A percentile compares a stretch with the other conserved stretches of the same genome.
These are phyloP conservation scores for Ranitomeya variabilis DNA, from an alignment of 2,113 vertebrate genomes.

Conservation along the genomic window DNA sequence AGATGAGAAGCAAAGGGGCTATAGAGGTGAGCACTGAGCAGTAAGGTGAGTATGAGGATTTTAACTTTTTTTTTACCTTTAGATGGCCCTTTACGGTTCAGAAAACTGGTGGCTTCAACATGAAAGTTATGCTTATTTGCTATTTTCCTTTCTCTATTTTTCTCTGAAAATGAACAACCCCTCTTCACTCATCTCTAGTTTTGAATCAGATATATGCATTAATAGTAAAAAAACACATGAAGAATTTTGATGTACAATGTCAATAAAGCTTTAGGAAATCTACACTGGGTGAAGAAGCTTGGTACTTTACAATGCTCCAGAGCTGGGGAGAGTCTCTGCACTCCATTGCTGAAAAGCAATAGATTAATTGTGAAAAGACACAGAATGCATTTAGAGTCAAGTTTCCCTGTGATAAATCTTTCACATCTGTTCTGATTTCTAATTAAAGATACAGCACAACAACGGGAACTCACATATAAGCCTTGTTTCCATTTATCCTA, in stretches of 20 bases:
- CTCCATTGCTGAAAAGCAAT: not conserved
- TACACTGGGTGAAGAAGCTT: not conserved
- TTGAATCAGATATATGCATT: not conserved
- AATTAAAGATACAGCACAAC: constrained; percentile 38
- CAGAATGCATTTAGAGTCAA: not conserved
- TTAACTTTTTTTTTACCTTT: too few relatives aligned
- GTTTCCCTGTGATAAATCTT: not conserved
- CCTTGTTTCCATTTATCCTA: constrained; percentile 42
- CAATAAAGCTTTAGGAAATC: not conserved
- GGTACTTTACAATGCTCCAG: not conserved
- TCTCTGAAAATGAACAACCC: too few relatives aligned
- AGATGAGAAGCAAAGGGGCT: too few relatives aligned
- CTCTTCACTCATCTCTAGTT: not conserved
- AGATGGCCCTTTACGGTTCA: too few relatives aligned
- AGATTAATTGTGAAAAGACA: not conserved
- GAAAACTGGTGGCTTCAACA: too few relatives aligned
- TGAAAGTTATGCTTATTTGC: too few relatives aligned
- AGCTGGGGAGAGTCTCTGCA: too few relatives aligned
- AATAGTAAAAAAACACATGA: not conserved
- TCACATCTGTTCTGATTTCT: constrained; percentile 37
- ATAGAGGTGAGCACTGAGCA: too few relatives aligned
- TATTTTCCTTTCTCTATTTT: too few relatives aligned
- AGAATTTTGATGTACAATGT: not conserved
- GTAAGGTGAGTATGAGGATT: too few relatives aligned
- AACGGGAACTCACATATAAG: constrained; percentile 4